Conservation (phyloP, 2,113 vertebrate genomes). For the Bujurquina vittata region DNA sequence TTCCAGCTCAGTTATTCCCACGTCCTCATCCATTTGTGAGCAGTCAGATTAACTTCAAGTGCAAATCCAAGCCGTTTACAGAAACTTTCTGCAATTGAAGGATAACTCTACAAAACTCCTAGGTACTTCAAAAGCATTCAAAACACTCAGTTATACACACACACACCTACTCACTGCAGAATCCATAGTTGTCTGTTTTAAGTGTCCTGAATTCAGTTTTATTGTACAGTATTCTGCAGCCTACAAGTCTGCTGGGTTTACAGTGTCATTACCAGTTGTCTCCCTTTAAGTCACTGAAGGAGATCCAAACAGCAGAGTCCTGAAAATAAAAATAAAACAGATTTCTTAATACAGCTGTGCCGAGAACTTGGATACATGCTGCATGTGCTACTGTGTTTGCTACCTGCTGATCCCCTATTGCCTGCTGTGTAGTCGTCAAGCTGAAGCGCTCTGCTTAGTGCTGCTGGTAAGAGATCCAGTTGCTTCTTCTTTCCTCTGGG, state of each 20-base stretch:
- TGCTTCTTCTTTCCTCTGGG: constrained; percentile 80
- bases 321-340: constrained; percentile 29
- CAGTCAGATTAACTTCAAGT: constrained; percentile 67
- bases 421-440: constrained; percentile 78
- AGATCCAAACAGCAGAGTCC: constrained; percentile 41
- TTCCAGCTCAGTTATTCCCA: constrained; percentile 4
- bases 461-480: constrained; percentile 82
- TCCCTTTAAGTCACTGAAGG: constrained; percentile 19
- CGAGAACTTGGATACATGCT: neutral
- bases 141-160: constrained; percentile 28
- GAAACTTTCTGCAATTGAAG: constrained; percentile 32
- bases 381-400: neutral
- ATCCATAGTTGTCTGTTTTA: neutral
- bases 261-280: constrained; percentile 18
- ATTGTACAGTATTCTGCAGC: constrained; percentile 31
- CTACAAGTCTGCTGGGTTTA: neutral
- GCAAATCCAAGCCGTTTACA: constrained; percentile 60
- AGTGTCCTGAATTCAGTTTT: constrained; percentile 19
- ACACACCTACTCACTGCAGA: constrained; percentile 22
- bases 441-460: constrained; percentile 83
- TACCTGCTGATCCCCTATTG: constrained; percentile 72
- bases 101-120: constrained; percentile 37
- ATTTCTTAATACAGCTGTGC: neutral
- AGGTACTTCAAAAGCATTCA: constrained; percentile 41
- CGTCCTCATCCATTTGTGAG: constrained; percentile 41